Percentiles rank a stretch among this genome's conserved stretches.
Evolutionary conservation across 2,888 invertebrate genomes (phyloP).

Genomic region (Perizoma flavofasciatum): DNA sequence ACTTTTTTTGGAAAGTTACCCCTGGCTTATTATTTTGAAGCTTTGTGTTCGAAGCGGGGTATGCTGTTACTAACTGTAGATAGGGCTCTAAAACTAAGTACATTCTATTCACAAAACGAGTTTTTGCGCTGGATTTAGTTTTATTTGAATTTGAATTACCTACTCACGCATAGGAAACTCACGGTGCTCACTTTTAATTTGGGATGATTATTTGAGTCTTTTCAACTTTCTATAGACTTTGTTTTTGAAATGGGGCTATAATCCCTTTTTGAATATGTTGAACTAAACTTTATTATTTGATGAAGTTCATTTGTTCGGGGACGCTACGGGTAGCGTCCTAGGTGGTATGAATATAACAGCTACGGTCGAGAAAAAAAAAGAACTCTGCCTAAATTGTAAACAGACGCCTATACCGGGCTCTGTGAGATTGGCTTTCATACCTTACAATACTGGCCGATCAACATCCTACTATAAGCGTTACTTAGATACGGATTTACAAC

Average conservation of each 20-base stretch:
- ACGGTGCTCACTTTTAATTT: constrained; percentile 21
- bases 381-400: too few species aligned
- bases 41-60: constrained; percentile 34
- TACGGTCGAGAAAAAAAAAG: too few species aligned
- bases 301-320: not conserved
- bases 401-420: too few species aligned
- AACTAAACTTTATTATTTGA: constrained; percentile 38
- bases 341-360: constrained; percentile 1
- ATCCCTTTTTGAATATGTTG: constrained; percentile 18
- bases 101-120: constrained; percentile 32
- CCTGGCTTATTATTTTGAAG: constrained; percentile 38
- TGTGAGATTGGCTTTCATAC: too few species aligned
- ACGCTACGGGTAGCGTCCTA: constrained; percentile 9
- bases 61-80: constrained; percentile 36
- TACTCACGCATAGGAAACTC: constrained; percentile 11
- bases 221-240: constrained; percentile 13
- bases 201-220: constrained; percentile 20
- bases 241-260: constrained; percentile 23
- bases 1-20: constrained; percentile 49
- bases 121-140: constrained; percentile 21
- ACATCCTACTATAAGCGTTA: too few species aligned
- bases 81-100: constrained; percentile 36
- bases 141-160: constrained; percentile 18
- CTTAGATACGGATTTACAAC: too few species aligned
- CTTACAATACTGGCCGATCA: too few species aligned